Evolutionary conservation across 2,888 invertebrate genomes (phyloP).

Genomic region (Odontomyia ornata): DNA sequence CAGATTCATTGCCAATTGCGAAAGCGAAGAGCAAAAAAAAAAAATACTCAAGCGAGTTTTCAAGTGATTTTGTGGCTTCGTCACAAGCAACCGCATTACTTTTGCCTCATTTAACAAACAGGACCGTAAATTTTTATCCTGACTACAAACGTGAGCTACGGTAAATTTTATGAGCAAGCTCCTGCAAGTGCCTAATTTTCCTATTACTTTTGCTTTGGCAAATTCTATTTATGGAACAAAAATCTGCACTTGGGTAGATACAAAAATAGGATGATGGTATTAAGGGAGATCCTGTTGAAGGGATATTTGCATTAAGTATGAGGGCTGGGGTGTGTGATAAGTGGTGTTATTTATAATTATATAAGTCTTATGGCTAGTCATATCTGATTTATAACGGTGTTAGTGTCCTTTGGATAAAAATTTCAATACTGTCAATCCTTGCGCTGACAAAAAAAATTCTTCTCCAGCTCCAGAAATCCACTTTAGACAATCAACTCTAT

Average conservation of each 20-base stretch:
- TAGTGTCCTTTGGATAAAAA: too few relatives aligned
- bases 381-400: too few relatives aligned
- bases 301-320: too few relatives aligned
- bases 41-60: conserved; percentile 25
- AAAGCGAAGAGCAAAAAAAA: conserved; percentile 28
- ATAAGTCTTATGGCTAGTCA: too few relatives aligned
- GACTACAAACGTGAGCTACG: not conserved
- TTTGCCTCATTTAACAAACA: conserved; percentile 42
- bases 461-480: too few relatives aligned
- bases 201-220: conserved; percentile 42
- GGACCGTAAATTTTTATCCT: conserved; percentile 44
- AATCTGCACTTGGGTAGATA: conserved; percentile 19
- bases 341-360: too few relatives aligned
- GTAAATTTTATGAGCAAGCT: conserved; percentile 42
- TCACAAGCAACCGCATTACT: conserved; percentile 41
- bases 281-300: too few relatives aligned
- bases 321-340: too few relatives aligned
- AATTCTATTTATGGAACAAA: conserved; percentile 32
- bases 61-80: conserved; percentile 40
- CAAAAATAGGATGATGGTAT: too few relatives aligned
- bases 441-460: too few relatives aligned
- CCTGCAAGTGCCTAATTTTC: conserved; percentile 42
- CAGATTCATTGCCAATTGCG: not conserved
- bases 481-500: too few relatives aligned
- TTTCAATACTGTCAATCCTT: too few relatives aligned